Evolutionary conservation across 2,797 vertebrate genomes (phyloP), one percentile per base, ranked within the genome.

Genomic region (Chaunax sp.): DNA sequence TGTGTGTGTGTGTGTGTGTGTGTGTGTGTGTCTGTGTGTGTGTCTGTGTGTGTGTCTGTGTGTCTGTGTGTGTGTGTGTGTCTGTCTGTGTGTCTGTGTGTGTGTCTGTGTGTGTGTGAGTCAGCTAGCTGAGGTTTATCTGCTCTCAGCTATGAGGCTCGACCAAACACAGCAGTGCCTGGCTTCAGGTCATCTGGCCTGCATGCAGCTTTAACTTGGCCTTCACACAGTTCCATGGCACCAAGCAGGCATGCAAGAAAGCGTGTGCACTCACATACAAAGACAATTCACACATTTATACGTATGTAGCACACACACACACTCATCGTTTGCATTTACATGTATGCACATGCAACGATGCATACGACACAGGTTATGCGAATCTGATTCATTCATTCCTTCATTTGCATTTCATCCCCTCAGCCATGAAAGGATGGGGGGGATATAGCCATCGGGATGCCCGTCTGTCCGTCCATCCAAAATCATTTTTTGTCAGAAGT

Each of bases 161-260:
- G 41, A 63, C 53, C 70, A 53, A 82, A 74, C 70, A 61, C 75
- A 74, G 75, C 69, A 57, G 72, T 56, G 23, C 61, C 49, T 76
- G 59, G 56, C 72, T 83, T 46, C 19, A 77, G 82, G 79, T 87
- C 75, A 77, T 76, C 56, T 58, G 62, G 79, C 28, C 52, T 70
- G 43, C 54, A 64, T 70, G 35, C 23, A 1, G 63, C 72, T 73
- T 81, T 77, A 78, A 64, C 50, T 61, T 73, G 40, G 13, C 37
- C 64, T 64, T 69, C 46, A 77, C 43, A 64, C 62, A 72, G 44
- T 49, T 44, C 45, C 64, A 64, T 53, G 20, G 23, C 64, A 23
- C 33, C 40, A 66, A 41, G 37, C 44, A 64, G 53, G 9, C 55
- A 20, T 59, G 52, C 52, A 51, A 53, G 20, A 35, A 58, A 11